Evolutionary conservation across 2,797 vertebrate genomes (phyloP).

Genomic region (Neosilurus hyrtlii): DNA sequence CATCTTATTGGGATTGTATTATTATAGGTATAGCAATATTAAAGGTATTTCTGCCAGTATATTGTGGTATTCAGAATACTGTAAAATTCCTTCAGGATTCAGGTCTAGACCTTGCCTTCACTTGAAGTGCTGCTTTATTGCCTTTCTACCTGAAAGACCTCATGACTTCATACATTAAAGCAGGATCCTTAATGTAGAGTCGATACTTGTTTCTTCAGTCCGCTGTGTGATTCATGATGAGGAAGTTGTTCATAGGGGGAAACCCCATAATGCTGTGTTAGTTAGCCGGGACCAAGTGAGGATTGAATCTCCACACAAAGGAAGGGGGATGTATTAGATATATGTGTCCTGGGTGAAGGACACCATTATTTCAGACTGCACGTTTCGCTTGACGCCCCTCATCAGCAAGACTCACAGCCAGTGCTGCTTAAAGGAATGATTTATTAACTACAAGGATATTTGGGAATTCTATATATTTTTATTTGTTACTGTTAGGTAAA

Average conservation of each 20-base stretch:
- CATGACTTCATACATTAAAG: neutral
- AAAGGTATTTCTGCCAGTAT: too few species aligned
- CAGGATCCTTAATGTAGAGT: neutral
- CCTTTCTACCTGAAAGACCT: neutral
- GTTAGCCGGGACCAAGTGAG: neutral
- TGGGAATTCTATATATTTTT: too few species aligned
- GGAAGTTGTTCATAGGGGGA: neutral
- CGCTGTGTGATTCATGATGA: neutral
- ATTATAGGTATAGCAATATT: too few species aligned
- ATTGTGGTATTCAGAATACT: too few species aligned
- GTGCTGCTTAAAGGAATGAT: neutral
- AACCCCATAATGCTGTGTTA: neutral
- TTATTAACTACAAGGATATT: neutral
- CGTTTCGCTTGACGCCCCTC: neutral
- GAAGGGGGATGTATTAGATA: slow-evolving; percentile 7
- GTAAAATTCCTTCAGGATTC: too few species aligned
- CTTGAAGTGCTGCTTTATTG: neutral
- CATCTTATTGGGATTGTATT: too few species aligned
- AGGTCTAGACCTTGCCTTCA: neutral
- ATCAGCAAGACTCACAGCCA: neutral
- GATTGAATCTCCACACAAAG: neutral
- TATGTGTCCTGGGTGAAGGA: neutral
- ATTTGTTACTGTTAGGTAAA: too few species aligned
- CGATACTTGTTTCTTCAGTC: neutral
- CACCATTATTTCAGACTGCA: slow-evolving; percentile 6